Evolutionary conservation across 1,140 invertebrate species (phyloP).

Genomic region (Portunus trituberculatus): DNA sequence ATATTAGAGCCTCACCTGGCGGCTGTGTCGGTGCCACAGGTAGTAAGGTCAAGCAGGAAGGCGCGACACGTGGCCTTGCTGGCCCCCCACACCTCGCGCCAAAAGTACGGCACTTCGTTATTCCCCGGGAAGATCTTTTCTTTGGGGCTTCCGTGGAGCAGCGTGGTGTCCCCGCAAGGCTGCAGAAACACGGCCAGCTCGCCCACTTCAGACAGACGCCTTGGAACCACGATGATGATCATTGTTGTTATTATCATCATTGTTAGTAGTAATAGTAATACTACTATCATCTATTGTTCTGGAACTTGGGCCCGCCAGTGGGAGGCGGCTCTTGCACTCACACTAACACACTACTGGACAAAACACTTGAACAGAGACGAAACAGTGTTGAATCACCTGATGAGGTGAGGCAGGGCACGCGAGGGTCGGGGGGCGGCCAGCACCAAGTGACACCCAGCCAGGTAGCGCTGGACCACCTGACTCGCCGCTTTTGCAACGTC

Average conservation of each 20-base stretch:
- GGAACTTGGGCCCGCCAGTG: too few relatives aligned
- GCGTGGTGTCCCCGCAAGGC: background rate
- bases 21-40: background rate
- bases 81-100: background rate
- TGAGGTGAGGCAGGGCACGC: background rate
- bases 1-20: background rate
- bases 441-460: background rate
- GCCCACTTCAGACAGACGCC: background rate
- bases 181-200: background rate
- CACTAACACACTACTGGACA: too few relatives aligned
- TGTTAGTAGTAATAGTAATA: background rate
- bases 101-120: background rate
- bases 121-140: background rate
- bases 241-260: too few relatives aligned
- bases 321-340: too few relatives aligned
- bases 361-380: too few relatives aligned
- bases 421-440: background rate
- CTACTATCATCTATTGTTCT: background rate
- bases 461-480: background rate
- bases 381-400: background rate
- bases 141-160: background rate
- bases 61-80: background rate
- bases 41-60: background rate
- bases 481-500: background rate
- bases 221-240: background rate